These are phyloP conservation scores for Aricia agestis DNA, from an alignment of 1,140 invertebrate genomes.

Conservation along the genomic window DNA sequence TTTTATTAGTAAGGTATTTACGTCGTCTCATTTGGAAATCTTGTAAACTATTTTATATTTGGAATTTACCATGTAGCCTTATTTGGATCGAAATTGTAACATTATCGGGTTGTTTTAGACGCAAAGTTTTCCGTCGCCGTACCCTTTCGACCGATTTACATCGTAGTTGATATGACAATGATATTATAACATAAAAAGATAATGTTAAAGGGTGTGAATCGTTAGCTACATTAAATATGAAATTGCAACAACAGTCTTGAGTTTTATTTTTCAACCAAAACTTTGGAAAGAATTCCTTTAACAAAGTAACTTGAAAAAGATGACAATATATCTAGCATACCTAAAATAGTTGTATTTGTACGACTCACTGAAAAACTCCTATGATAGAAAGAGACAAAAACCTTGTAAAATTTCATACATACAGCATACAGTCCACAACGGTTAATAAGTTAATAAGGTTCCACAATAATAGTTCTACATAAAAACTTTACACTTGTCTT, in stretches of 20 bases:
- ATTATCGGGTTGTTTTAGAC: background rate
- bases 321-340: too few relatives aligned
- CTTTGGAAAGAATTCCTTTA: background rate
- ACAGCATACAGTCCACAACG: too few relatives aligned
- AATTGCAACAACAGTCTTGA: slow-evolving; percentile 56
- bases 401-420: too few relatives aligned
- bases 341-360: too few relatives aligned
- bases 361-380: too few relatives aligned
- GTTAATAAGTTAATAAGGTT: too few relatives aligned
- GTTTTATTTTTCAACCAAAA: slow-evolving; percentile 37
- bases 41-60: background rate
- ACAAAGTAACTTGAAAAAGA: too few relatives aligned
- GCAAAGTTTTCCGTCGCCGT: slow-evolving; percentile 20
- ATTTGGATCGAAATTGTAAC: background rate
- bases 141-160: slow-evolving; percentile 31
- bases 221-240: slow-evolving; percentile 53
- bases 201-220: slow-evolving; percentile 63
- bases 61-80: background rate
- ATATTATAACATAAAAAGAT: slow-evolving; percentile 44
- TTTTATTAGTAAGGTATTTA: too few relatives aligned
- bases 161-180: slow-evolving; percentile 28
- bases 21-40: background rate
- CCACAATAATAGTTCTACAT: too few relatives aligned
- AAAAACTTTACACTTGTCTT: too few relatives aligned
- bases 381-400: too few relatives aligned